phyloP scores from a whole-genome alignment of 2,113 vertebrate species.

The Corythoichthys intestinalis region DNA sequence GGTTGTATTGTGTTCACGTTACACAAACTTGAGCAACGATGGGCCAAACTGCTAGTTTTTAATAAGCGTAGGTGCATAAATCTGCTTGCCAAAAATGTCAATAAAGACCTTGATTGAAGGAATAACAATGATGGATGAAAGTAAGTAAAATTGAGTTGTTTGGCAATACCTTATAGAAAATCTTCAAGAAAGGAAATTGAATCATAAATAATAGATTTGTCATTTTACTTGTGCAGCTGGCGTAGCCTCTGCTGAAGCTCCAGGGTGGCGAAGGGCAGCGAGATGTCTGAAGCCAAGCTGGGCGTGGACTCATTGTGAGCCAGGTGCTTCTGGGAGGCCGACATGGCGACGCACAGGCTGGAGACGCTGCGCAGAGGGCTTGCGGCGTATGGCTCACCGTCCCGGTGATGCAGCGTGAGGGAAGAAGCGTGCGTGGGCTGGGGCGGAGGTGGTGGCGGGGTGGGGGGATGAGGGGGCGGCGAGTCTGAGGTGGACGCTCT shows the following conservation, averaged over 20 bases:
- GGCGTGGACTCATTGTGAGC: conserved; percentile 84
- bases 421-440: conserved; percentile 57
- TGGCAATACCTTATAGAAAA: not conserved
- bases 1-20: no score
- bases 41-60: no score
- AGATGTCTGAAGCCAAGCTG: conserved; percentile 92
- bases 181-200: not conserved
- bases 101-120: not conserved
- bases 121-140: not conserved
- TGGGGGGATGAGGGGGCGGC: conserved; percentile 6
- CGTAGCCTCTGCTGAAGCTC: conserved; percentile 88
- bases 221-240: conserved; percentile 88
- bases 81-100: not conserved
- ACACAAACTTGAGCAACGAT: no score
- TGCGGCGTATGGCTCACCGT: conserved; percentile 64
- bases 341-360: conserved; percentile 71
- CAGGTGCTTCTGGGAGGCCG: conserved; percentile 79
- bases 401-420: conserved; percentile 55
- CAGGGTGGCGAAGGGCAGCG: conserved; percentile 83
- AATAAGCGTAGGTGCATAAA: not conserved
- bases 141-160: not conserved
- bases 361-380: conserved; percentile 77
- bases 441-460: conserved; percentile 27
- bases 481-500: conserved; percentile 39
- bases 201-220: not conserved